Base-by-base conservation (phyloP, 2,888 invertebrate genomes). In the Yponomeuta plumbellus region DNA sequence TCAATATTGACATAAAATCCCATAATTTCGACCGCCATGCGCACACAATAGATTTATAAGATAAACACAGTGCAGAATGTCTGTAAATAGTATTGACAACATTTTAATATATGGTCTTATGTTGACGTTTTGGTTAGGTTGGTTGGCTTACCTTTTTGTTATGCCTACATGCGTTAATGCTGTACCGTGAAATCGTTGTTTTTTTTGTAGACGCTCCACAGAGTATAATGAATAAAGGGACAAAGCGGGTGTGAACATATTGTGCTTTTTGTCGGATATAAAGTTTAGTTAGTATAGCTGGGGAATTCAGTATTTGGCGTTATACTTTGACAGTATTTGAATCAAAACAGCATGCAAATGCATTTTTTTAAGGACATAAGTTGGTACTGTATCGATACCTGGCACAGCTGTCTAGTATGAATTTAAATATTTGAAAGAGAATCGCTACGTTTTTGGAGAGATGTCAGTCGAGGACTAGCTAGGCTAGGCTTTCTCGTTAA, bases 81-180 rank as follows among this genome's bases (percentile, higher is more conserved):
- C 85, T 84, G 90, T 85, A 89, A 91, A 91, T 88, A 90, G 84
- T 82, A 86, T 88, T 87, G 89, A 91, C 90, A 90, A 88, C 87
- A 88, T 88, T 91, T 89, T 89, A 89, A 90, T 90, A 90, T 88
- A 88, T 87, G 86, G 86, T 80, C 84, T 81, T 80, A 73, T 88
- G 83, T 90, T 89, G 88, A 75, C 85, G 81, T 83, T n/a, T n/a
- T n/a, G n/a, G n/a, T n/a, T 34, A 10, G 34, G 5, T 88, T 86
- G 85, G 80, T 83, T 79, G 80, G 84, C 80, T 83, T 80, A 80
- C 74, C 83, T 84, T 80, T 86, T 82, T 85, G 88, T 88, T 88
- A 87, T 88, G 89, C 87, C 86, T 88, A 88, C 89, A 88, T 84
- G 89, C 86, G 86, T 88, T 89, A 88, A 89, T 88, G 85, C 88